Evolutionary conservation across 2,797 vertebrate genomes (phyloP), one percentile per base, ranked within the genome.

Genomic region (Clarias fuscus): DNA sequence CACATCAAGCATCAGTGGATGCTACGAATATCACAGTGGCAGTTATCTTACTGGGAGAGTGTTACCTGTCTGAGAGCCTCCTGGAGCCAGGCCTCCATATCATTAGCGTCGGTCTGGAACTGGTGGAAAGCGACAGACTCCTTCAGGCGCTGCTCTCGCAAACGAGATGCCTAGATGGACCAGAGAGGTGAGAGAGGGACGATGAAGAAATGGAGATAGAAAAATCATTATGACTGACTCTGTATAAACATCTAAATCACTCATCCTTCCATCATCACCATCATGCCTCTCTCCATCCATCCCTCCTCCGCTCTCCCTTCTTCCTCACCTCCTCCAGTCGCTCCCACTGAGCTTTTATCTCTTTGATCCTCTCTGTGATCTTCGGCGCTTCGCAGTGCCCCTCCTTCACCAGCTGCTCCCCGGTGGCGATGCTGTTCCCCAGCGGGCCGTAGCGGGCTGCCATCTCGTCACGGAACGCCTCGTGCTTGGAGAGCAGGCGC

Each of bases 381-480:
- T 97, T 94, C 1, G 91, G 17, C 0, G 97, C 95, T 5, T 96
- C 97, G 1, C 93, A 94, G 77, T 97, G 97, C 33, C 96, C 97
- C 90, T 98, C 96, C 0, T 94, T 90, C 0, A 96, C 93, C 87
- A 99, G 87, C 87, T 92, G 91, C 82, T 96, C 96, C 20, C 97
- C 98, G 0, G 93, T 94, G 84, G 96, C 95, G 53, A 98, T 94
- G 68, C 96, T 97, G 90, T 96, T 96, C 75, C 94, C 92, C 87
- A 99, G 91, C 0, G 98, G 97, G 4, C 96, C 97, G 1, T 95
- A 96, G 3, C 97, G 97, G 30, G 96, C 97, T 0, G 97, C 97
- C 96, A 98, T 98, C 91, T 98, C 97, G 0, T 96, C 97, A 0
- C 95, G 93, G 92, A 99, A 97, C 43, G 98, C 97, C 0, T 96